Conservation (phyloP, 2,113 vertebrate genomes). For the Otis tarda region DNA sequence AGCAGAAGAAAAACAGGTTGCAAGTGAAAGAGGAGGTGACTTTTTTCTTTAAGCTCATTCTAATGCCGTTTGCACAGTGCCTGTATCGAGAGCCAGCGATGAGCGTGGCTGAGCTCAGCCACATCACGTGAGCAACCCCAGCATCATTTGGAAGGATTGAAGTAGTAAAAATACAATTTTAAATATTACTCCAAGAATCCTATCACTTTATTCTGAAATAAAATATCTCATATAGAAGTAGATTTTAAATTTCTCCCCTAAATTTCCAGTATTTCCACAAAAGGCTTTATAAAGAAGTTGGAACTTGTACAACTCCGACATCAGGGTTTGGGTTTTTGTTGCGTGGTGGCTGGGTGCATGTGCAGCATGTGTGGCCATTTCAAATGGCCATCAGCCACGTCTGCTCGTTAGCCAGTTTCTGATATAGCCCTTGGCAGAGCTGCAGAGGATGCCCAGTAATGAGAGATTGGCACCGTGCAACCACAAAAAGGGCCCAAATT, state of each 20-base stretch:
- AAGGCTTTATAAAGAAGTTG: background rate
- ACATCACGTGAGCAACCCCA: accelerated
- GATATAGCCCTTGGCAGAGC: background rate
- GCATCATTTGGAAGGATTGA: background rate
- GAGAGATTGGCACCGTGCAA: background rate
- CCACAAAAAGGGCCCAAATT: background rate
- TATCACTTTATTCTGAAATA: background rate
- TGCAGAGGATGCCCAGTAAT: background rate
- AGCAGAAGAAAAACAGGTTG: background rate
- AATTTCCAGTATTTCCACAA: background rate
- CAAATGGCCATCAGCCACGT: background rate
- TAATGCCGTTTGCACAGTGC: background rate
- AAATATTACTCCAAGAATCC: background rate
- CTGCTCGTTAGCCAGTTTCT: background rate
- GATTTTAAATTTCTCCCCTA: background rate
- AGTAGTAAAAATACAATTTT: background rate
- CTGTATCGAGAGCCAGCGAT: background rate
- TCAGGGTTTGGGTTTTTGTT: background rate
- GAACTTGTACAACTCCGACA: background rate
- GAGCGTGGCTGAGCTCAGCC: accelerated
- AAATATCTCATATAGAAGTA: background rate
- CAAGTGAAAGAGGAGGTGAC: background rate
- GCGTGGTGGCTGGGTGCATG: accelerated
- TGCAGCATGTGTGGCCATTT: background rate
- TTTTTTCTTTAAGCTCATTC: background rate